Base-by-base conservation (phyloP, 2,113 vertebrate species). In the Lagopus leucura region DNA sequence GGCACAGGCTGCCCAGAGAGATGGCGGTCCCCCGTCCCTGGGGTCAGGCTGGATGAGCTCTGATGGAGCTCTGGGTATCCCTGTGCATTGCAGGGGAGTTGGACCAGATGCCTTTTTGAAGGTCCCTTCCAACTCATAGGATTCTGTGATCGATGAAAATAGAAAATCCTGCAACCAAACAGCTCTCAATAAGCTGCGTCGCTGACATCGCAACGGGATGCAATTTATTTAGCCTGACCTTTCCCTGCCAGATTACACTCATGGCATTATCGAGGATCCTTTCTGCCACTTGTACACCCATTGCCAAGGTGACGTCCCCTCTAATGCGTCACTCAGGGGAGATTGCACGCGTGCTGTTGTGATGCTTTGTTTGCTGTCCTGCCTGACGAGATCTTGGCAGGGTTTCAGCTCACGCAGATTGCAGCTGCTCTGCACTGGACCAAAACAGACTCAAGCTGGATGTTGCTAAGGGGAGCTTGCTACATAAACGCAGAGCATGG, bases 281-380 rank as follows among this genome's bases (percentile, higher is more conserved):
- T 81, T 93, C 86, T 54, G 47, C 71, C 85, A 74, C 91, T 92
- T 30, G 85, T 75, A 66, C 57, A 28, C 64, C 82, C 94, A 93
- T 90, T 67, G 91, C 90, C 89, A 95, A 93, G 95, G 94, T 94
- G 95, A 95, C 66, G 67, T 92, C 89, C 86, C 4, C 30, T 42
- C 88, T 45, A 86, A 48, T 92, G 92, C 84, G 94, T 97, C 93
- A 97, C 52, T 6, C 6, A 21, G 72, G 1, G 93, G 42, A 34
- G 88, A 86, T 34, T 5, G 13, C 85, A 52, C 67, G 82, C n/a
- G 4, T 0, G 79, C 88, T 15, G 79, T 67, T 25, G 61, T 6
- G 82, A 65, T 42, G 93, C 95, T 95, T 94, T 97, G 94, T 97
- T 95, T 96, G 94, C 91, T 90, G 90, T 94, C 95, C 93, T 94